phyloP scores from a whole-genome alignment of 2,113 vertebrate genomes.

The Abramis brama region DNA sequence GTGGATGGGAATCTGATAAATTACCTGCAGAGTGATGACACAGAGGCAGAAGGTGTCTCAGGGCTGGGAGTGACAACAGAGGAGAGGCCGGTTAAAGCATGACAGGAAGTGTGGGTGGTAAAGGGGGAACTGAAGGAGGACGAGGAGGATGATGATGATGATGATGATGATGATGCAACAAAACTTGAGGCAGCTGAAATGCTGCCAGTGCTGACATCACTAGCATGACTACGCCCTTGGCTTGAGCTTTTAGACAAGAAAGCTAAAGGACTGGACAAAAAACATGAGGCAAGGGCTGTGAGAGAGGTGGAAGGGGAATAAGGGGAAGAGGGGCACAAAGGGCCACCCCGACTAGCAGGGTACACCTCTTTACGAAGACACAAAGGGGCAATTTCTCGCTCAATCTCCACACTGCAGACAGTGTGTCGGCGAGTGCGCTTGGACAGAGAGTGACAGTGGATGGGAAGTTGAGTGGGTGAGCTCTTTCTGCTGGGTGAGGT shows the following conservation, averaged over 20 bases:
- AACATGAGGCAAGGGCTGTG: conserved; percentile 65
- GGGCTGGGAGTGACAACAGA: conserved; percentile 48
- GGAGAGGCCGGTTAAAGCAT: conserved; percentile 49
- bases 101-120: conserved; percentile 49
- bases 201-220: conserved; percentile 27
- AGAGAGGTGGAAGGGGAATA: conserved; percentile 65
- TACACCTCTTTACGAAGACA: conserved; percentile 91
- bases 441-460: conserved; percentile 46
- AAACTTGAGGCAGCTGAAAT: conserved; percentile 37
- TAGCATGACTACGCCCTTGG: conserved; percentile 35
- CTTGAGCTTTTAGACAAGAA: conserved; percentile 70
- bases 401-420: conserved; percentile 82
- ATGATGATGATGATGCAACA: conserved; percentile 16
- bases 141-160: not conserved
- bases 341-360: conserved; percentile 73
- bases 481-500: conserved; percentile 51
- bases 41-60: conserved; percentile 47
- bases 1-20: not conserved
- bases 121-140: conserved; percentile 10
- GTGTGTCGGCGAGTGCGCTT: conserved; percentile 82
- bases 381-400: conserved; percentile 73
- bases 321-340: conserved; percentile 47
- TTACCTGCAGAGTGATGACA: conserved; percentile 65
- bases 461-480: conserved; percentile 12
- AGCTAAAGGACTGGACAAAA: conserved; percentile 75